These are phyloP conservation scores for Rhinoptilus africanus DNA, from an alignment of 2,113 vertebrate species.

Conservation along the genomic window DNA sequence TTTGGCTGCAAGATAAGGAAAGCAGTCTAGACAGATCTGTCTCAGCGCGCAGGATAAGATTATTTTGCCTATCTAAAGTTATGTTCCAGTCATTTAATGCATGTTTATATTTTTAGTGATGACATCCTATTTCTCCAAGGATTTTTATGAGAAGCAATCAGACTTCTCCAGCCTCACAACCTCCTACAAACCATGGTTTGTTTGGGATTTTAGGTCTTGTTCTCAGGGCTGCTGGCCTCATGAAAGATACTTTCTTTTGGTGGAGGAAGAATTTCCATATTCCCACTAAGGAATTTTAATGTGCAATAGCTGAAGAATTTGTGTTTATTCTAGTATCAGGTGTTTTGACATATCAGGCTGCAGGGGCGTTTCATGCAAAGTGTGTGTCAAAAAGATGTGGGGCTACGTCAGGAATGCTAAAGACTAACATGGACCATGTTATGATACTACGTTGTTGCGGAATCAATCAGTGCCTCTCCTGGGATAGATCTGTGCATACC, in stretches of 20 bases:
- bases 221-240: neutral
- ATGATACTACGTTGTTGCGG: neutral
- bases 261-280: neutral
- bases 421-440: neutral
- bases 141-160: constrained; percentile 3
- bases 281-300: neutral
- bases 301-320: neutral
- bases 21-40: constrained; percentile 18
- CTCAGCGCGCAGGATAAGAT: neutral
- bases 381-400: neutral
- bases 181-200: neutral
- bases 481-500: neutral
- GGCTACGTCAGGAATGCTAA: neutral
- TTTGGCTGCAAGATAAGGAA: constrained; percentile 34
- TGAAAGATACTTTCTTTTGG: neutral
- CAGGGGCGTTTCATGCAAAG: neutral
- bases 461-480: neutral
- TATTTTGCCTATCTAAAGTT: constrained; percentile 22
- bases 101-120: constrained; percentile 7
- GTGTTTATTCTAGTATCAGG: neutral
- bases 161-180: neutral
- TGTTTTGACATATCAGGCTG: neutral
- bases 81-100: neutral
- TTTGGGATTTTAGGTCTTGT: neutral
- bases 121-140: constrained; percentile 13